A percentile compares a stretch with the other conserved stretches of the same genome.
These are phyloP conservation scores for Drosophila baimaii DNA, from an alignment of 1,140 invertebrate genomes.

Conservation along the genomic window DNA sequence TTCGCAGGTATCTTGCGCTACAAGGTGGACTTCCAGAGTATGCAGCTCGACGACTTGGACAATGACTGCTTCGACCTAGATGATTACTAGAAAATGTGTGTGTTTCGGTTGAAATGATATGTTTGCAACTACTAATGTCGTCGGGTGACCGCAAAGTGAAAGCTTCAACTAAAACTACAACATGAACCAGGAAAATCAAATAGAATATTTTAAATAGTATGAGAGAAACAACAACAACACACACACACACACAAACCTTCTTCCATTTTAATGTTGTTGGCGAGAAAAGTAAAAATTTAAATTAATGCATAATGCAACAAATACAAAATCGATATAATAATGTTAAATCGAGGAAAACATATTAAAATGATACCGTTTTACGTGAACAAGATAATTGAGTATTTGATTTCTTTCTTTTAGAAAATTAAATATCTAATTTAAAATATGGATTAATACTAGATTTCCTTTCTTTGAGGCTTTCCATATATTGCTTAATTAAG, in stretches of 20 bases:
- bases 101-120: conserved; percentile 45
- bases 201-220: conserved; percentile 76
- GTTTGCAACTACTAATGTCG: conserved; percentile 33
- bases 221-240: conserved; percentile 6
- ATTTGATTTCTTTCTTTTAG: not conserved
- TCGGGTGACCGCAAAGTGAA: conserved; percentile 53
- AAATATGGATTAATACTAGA: no score
- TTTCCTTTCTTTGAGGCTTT: no score
- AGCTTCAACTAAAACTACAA: conserved; percentile 55
- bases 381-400: conserved; percentile 45
- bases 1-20: conserved; percentile 92
- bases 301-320: conserved; percentile 55
- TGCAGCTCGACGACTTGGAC: conserved; percentile 95
- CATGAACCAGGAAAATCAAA: conserved; percentile 64
- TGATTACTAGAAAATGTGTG: conserved; percentile 91
- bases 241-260: conserved; percentile 70
- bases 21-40: conserved; percentile 99
- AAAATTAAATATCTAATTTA: not conserved
- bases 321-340: conserved; percentile 52
- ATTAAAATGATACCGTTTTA: conserved; percentile 74
- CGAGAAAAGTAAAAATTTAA: conserved; percentile 72
- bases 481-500: no score
- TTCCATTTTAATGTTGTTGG: conserved; percentile 82
- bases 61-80: conserved; percentile 95
- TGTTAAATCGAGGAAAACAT: conserved; percentile 79